Evolutionary conservation across 2,797 vertebrate species (phyloP).

Genomic region (Siniperca obscura): DNA sequence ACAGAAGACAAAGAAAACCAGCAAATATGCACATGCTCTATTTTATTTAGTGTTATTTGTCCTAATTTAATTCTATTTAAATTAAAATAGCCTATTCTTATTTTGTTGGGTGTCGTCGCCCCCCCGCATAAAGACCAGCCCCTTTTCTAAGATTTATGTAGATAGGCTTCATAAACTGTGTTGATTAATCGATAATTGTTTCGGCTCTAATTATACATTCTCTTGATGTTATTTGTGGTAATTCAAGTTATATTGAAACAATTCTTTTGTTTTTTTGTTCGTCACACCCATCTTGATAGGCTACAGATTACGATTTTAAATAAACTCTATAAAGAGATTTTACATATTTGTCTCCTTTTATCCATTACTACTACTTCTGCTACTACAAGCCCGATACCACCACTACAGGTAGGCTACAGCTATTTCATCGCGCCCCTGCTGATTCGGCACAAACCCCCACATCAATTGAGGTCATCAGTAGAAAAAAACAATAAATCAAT

Average conservation of each 20-base stretch:
- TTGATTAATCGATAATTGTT: neutral
- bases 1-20: neutral
- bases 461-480: slow-evolving; percentile 43
- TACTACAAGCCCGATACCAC: neutral
- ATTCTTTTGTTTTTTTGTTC: too few relatives aligned
- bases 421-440: too few relatives aligned
- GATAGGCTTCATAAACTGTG: neutral
- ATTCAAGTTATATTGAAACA: neutral
- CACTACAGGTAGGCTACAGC: too few relatives aligned
- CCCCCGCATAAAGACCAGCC: too few relatives aligned
- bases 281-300: neutral
- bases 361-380: neutral
- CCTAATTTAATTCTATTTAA: neutral
- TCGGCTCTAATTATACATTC: neutral
- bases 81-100: neutral
- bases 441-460: neutral
- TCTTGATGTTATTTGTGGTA: neutral
- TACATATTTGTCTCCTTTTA: neutral
- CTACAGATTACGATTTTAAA: neutral
- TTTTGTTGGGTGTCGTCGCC: neutral
- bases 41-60: neutral
- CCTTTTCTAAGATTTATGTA: too few relatives aligned
- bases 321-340: neutral
- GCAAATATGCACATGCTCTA: neutral
- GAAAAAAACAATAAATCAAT: slow-evolving; percentile 60